Conservation (phyloP, 64 coral and sea anemone species). For the Actinia equina region DNA sequence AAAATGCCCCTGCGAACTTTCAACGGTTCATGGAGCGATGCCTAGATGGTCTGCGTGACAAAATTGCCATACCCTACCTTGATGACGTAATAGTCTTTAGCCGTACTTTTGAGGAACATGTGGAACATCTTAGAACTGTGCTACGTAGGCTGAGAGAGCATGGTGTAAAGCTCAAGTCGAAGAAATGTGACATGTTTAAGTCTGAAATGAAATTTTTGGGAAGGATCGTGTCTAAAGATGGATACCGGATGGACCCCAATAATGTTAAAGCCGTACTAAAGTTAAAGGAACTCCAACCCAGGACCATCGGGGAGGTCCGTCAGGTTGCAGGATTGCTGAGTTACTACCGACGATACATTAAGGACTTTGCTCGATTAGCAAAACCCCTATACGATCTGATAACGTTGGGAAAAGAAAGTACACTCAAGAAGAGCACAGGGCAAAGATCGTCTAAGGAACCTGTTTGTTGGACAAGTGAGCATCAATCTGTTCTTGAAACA, state of each 20-base stretch:
- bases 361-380: slow-evolving; percentile 40
- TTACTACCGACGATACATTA: slow-evolving; percentile 48
- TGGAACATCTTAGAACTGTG: slow-evolving; percentile 33
- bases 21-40: slow-evolving; percentile 51
- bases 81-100: slow-evolving; percentile 51
- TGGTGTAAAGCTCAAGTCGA: slow-evolving; percentile 33
- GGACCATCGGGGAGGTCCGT: slow-evolving; percentile 48
- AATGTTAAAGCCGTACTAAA: too few relatives aligned
- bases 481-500: too few relatives aligned
- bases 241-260: slow-evolving; percentile 42
- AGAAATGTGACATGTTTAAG: slow-evolving; percentile 40
- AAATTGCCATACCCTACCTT: slow-evolving; percentile 44
- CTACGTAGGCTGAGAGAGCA: slow-evolving; percentile 28
- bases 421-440: not conserved
- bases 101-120: slow-evolving; percentile 44
- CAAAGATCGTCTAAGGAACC: not conserved
- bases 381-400: slow-evolving; percentile 30
- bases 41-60: slow-evolving; percentile 31
- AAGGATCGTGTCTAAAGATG: slow-evolving; percentile 42
- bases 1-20: slow-evolving; percentile 42
- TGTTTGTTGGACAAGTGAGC: too few relatives aligned
- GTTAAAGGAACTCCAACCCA: slow-evolving; percentile 31
- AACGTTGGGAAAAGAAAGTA: not conserved
- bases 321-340: slow-evolving; percentile 38
- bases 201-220: slow-evolving; percentile 54